Evolutionary conservation across 2,797 vertebrate genomes (phyloP).

Genomic region (Gallinago solitaria): DNA sequence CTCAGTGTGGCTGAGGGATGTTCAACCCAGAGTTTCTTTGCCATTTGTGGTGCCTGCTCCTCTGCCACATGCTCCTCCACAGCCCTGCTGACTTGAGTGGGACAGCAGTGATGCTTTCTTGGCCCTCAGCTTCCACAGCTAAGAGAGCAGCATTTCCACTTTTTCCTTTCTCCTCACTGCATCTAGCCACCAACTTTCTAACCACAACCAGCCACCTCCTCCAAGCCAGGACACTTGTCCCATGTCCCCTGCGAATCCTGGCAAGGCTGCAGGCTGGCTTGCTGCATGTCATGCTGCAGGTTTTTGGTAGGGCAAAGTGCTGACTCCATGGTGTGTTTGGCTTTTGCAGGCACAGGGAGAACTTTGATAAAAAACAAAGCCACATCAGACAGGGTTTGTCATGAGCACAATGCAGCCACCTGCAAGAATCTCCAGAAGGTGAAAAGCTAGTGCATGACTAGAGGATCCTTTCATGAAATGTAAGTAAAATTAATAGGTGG

Average conservation of each 20-base stretch:
- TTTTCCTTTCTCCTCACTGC: neutral
- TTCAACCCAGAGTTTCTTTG: neutral
- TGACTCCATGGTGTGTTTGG: neutral
- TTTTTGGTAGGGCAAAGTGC: neutral
- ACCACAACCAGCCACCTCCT: neutral
- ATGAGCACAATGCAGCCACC: neutral
- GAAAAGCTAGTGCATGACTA: neutral
- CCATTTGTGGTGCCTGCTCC: neutral
- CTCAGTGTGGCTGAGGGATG: neutral
- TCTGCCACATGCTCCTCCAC: neutral
- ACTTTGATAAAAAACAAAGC: neutral
- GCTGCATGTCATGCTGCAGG: accelerated
- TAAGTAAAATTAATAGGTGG: neutral
- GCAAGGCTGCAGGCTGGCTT: neutral
- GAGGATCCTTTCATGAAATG: neutral
- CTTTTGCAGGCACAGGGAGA: neutral
- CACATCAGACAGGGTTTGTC: neutral
- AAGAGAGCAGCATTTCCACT: neutral
- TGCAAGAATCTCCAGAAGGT: neutral
- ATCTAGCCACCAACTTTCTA: neutral
- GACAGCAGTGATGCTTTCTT: neutral
- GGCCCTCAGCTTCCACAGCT: neutral
- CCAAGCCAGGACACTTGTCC: neutral
- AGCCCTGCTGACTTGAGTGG: neutral
- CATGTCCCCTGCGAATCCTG: neutral